Evolutionary conservation across 2,797 vertebrate genomes (phyloP), one percentile per base, ranked within the genome.

Genomic region (Parambassis ranga): DNA sequence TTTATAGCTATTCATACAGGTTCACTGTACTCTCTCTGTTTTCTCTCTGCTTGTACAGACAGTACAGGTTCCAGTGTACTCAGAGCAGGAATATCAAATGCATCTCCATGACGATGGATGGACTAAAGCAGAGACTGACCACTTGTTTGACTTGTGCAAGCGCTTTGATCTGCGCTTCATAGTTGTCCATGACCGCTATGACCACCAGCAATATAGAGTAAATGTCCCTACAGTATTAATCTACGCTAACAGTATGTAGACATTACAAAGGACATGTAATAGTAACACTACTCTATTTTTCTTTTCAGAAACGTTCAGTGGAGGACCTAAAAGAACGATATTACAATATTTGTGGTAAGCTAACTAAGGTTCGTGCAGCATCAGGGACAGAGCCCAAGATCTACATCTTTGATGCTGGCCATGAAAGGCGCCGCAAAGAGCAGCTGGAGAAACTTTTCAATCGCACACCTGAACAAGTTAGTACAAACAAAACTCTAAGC

Each of bases 161-260:
- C 95, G 96, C n/a, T 99, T 99, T 32, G 98, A 99, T 81, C 90
- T 99, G 32, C 96, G 98, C 48, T 99, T 98, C 0, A 88, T 98
- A 7, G 94, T 99, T 53, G 94, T 99, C 71, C 97, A 98, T 0
- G 98, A 99, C 73, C 97, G 98, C 49, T 99, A 98, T 0, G 97
- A 99, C 87, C 95, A 98, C 88, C 97, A 98, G 81, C 96, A 98
- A 84, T 98, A 96, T 90, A 96, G 97, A 93, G 97, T 99, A 90
- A 94, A 28, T 2, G 14, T 38, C 30, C 13, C 33, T 55, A 5
- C 35, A 44, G 3, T 8, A 5, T 9, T 37, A 1, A 9, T 7
- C 0, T 58, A 63, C 2, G 19, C 1, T 42, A n/a, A n/a, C n/a
- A n/a, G n/a, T n/a, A n/a, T n/a, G n/a, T n/a, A n/a, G n/a, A n/a